Conservation (phyloP, 1,140 invertebrate species). For the Scaptomyza montana region DNA sequence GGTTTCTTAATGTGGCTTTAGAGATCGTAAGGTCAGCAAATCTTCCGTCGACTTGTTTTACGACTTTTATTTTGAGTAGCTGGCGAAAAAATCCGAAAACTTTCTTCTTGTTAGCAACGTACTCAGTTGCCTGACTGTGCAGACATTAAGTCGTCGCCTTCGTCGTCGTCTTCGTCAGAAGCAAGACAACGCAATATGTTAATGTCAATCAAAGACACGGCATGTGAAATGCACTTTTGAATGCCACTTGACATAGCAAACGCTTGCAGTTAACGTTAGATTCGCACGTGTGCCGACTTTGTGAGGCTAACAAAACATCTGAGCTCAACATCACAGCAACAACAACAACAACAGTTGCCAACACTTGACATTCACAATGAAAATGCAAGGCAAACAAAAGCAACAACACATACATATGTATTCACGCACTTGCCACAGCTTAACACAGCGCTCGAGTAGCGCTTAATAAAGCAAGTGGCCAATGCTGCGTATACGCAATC, state of each 20-base stretch:
- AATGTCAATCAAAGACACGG: conserved; percentile 71
- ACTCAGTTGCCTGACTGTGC: not conserved
- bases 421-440: conserved; percentile 53
- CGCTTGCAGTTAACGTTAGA: conserved; percentile 39
- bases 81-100: conserved; percentile 2
- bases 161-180: not conserved
- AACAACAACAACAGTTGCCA: conserved; percentile 44
- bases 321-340: conserved; percentile 44
- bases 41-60: not conserved
- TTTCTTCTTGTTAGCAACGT: conserved; percentile 35
- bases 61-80: not conserved
- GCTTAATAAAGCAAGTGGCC: conserved; percentile 78
- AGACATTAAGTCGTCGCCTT: conserved; percentile 9
- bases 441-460: conserved; percentile 60
- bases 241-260: conserved; percentile 76
- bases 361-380: conserved; percentile 80
- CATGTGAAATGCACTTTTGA: conserved; percentile 75
- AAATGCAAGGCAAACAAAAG: conserved; percentile 49
- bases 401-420: conserved; percentile 12
- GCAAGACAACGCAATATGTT: conserved; percentile 39
- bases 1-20: conserved; percentile 1
- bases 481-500: conserved; percentile 79
- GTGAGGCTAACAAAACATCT: conserved; percentile 64
- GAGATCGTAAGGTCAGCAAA: conserved; percentile 13
- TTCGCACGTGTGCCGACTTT: conserved; percentile 40